Evolutionary conservation across 2,797 vertebrate species (phyloP).

Genomic region (Clarias platycephalus): DNA sequence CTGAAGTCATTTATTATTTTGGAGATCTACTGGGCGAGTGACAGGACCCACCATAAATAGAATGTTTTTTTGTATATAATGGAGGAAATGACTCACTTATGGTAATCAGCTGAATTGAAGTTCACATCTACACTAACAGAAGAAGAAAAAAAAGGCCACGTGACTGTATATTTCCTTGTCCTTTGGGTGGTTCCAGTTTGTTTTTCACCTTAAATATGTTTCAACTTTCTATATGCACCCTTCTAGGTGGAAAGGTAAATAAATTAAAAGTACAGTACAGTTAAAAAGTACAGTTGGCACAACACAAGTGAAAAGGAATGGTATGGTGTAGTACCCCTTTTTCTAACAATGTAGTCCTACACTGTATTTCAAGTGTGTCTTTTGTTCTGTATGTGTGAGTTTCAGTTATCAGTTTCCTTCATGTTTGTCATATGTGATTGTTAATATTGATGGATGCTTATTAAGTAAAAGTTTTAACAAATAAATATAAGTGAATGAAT

Average conservation of each 20-base stretch:
- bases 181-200: neutral
- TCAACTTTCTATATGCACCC: neutral
- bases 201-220: neutral
- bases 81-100: conserved; percentile 6
- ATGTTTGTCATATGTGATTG: neutral
- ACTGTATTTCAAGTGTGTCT: neutral
- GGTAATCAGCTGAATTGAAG: neutral
- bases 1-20: conserved; percentile 25
- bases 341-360: neutral
- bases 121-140: neutral
- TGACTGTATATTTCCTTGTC: neutral
- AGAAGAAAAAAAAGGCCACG: neutral
- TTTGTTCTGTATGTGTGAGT: neutral
- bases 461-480: neutral
- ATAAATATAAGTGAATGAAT: neutral
- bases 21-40: neutral
- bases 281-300: neutral
- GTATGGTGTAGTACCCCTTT: neutral
- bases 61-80: neutral
- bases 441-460: neutral
- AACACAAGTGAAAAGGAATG: neutral
- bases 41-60: neutral
- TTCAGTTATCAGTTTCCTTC: neutral
- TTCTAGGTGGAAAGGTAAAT: neutral
- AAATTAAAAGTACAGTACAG: neutral